Evolutionary conservation across 2,113 vertebrate genomes (phyloP).

Genomic region (Campylomormyrus tamandua): DNA sequence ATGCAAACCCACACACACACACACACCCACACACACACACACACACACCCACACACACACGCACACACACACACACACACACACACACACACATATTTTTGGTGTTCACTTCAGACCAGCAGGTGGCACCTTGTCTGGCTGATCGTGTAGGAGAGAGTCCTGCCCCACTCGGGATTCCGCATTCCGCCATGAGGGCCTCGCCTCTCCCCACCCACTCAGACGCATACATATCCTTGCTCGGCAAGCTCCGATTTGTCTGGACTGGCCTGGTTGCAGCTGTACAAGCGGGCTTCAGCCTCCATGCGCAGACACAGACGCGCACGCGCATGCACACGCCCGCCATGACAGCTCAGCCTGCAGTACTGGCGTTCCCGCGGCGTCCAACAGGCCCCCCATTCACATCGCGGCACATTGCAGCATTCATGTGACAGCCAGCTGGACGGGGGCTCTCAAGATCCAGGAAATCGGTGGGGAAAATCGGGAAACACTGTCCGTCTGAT

Average conservation of each 20-base stretch:
- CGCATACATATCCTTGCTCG: slow-evolving; percentile 37
- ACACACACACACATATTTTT: neutral
- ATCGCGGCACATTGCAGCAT: neutral
- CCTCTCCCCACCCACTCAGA: slow-evolving; percentile 33
- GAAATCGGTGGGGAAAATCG: neutral
- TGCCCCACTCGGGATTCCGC: slow-evolving; percentile 46
- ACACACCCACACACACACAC: neutral
- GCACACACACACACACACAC: neutral
- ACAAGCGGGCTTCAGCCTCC: slow-evolving; percentile 9
- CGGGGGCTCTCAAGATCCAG: neutral
- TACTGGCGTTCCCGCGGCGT: neutral
- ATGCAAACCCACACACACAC: neutral
- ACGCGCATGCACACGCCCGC: neutral
- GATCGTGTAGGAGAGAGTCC: slow-evolving; percentile 33
- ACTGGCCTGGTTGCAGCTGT: slow-evolving; percentile 34
- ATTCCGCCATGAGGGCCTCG: slow-evolving; percentile 36
- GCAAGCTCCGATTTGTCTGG: slow-evolving; percentile 48
- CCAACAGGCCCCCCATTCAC: neutral
- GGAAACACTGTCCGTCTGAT: neutral
- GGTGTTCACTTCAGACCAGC: slow-evolving; percentile 39
- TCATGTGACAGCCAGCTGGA: neutral
- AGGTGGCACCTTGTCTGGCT: slow-evolving; percentile 49
- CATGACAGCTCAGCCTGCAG: neutral
- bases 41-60: neutral
- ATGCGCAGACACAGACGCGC: neutral